Conservation (phyloP, 2,888 invertebrate species). For the Trachelus iudaicus region DNA sequence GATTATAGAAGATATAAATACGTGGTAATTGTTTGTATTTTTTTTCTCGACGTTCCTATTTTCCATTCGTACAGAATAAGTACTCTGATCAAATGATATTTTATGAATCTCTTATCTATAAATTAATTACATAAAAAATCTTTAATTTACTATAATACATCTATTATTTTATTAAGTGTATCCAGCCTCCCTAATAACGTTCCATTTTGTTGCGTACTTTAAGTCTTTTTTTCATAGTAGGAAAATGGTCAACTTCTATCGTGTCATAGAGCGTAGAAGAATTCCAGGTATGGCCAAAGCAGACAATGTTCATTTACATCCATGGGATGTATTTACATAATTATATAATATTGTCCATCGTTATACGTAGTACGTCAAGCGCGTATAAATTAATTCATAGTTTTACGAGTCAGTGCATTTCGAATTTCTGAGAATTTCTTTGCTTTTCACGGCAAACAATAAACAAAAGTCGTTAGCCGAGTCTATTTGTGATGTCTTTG, state of each 20-base stretch:
- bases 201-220: conserved; percentile 41
- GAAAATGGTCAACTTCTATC: conserved; percentile 60
- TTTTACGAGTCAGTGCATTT: conserved; percentile 32
- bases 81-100: conserved; percentile 56
- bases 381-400: conserved; percentile 51
- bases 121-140: conserved; percentile 64
- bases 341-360: conserved; percentile 50
- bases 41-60: conserved; percentile 8
- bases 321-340: conserved; percentile 56
- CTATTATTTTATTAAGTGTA: conserved; percentile 56
- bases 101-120: conserved; percentile 55
- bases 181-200: conserved; percentile 56
- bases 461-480: conserved; percentile 42
- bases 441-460: conserved; percentile 45
- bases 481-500: conserved; percentile 25
- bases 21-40: conserved; percentile 31
- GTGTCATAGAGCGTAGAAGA: conserved; percentile 56
- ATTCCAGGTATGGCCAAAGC: conserved; percentile 53
- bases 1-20: conserved; percentile 19
- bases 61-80: conserved; percentile 52
- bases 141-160: conserved; percentile 63
- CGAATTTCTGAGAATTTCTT: conserved; percentile 26
- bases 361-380: conserved; percentile 47
- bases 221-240: conserved; percentile 37
- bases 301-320: conserved; percentile 52